These are phyloP conservation scores for Eurytoma adleriae DNA, from an alignment of 2,888 invertebrate species.

Conservation along the genomic window DNA sequence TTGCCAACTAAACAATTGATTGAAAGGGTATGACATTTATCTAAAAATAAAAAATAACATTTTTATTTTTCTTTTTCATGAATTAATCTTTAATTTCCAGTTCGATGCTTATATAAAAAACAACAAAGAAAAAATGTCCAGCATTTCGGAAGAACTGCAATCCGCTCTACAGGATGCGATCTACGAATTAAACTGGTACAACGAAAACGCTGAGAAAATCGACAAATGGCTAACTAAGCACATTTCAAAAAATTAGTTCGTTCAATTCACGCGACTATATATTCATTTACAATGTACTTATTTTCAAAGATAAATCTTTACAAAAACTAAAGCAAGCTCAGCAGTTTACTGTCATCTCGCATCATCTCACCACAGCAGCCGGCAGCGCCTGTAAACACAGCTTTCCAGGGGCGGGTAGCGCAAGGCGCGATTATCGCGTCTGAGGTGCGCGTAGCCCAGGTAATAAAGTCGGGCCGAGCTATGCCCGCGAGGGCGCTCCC, in stretches of 20 bases:
- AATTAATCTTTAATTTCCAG: neutral
- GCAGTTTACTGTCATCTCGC: too few relatives aligned
- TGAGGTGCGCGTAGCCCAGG: conserved; percentile 7
- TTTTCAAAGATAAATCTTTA: too few relatives aligned
- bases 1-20: neutral
- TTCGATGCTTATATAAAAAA: neutral
- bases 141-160: neutral
- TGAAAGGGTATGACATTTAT: neutral
- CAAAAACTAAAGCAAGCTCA: too few relatives aligned
- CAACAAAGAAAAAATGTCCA: neutral
- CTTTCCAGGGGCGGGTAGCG: conserved; percentile 3
- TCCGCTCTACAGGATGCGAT: neutral
- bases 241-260: too few relatives aligned
- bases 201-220: conserved; percentile 27
- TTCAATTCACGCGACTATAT: too few relatives aligned
- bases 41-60: neutral
- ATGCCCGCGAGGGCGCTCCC: too few relatives aligned
- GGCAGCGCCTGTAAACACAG: neutral
- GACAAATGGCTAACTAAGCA: conserved; percentile 1
- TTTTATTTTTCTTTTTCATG: neutral
- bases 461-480: conserved; percentile 38
- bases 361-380: too few relatives aligned
- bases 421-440: conserved; percentile 33
- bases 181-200: conserved; percentile 25
- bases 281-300: too few relatives aligned